Base-by-base conservation (phyloP, 2,797 vertebrate species). In the Lagorchestes hirsutus region DNA sequence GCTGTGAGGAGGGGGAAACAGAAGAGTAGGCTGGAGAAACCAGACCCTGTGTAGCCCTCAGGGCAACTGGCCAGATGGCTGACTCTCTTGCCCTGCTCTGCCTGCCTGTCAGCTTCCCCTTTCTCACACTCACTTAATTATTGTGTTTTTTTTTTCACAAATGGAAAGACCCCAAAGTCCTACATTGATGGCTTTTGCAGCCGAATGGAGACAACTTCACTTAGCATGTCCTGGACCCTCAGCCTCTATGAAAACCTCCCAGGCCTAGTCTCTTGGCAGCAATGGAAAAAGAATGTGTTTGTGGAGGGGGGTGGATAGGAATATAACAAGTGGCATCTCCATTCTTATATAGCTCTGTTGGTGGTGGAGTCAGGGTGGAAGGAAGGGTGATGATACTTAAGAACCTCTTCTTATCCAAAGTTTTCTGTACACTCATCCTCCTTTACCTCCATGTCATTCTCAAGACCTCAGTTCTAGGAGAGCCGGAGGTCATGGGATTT, bases 1-100 rank as follows among this genome's bases (percentile, higher is more conserved):
- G 92, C 28, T 87, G 31, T 59, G 14, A 58, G 18, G 87, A n/a
- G 58, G 50, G 55, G 93, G 54, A 27, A 40, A 55, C 50, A 54
- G 67, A 24, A 54, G 5, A 1, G 11, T 90, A 91, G 31, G 31
- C 62, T 11, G 18, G 82, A 54, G 97, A 93, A 92, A 74, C 34
- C n/a, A 12, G 94, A 96, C 90, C 92, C 92, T 54, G 0, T 1
- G 12, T 0, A 46, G 95, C 67, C 55, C 93, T 74, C 54, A 46
- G 46, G 96, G 97, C 95, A 91, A 92, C 31, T 0, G 34, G 94
- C 95, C 96, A 95, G 95, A 62, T 28, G 94, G 95, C 96, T 3
- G 0, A 0, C 18, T 59, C 93, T 91, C 97, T 95, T 82, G 67
- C 40, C 29, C 29, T 91, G 74, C 22, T 87, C 10, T 87, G 74